These are phyloP conservation scores for Anoplolepis gracilipes DNA, from an alignment of 1,140 invertebrate genomes.

Conservation along the genomic window DNA sequence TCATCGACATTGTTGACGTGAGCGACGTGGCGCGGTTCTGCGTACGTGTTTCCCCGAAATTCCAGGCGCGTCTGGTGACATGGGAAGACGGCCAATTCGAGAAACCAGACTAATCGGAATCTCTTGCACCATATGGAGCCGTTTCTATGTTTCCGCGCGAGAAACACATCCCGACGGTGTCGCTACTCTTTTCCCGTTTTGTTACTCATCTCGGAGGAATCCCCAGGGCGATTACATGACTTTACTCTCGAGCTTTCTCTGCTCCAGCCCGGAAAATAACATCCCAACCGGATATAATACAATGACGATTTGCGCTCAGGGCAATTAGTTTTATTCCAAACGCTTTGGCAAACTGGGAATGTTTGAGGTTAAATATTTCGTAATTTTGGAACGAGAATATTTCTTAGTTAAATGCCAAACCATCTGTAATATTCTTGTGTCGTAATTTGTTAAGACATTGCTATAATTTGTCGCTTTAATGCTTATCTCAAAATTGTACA, in stretches of 20 bases:
- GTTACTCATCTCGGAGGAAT: constrained; percentile 1
- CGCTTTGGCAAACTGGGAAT: background rate
- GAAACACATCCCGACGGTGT: constrained; percentile 39
- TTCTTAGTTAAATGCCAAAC: background rate
- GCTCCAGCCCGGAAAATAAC: constrained; percentile 1
- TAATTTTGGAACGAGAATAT: background rate
- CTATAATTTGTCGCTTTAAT: background rate
- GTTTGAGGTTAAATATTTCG: constrained; percentile 7
- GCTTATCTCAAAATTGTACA: background rate
- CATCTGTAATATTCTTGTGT: background rate
- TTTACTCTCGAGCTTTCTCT: background rate
- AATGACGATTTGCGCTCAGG: background rate
- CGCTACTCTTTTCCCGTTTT: constrained; percentile 9
- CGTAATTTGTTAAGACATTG: background rate
- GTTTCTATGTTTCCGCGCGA: constrained; percentile 28
- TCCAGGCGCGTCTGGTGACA: constrained; percentile 62
- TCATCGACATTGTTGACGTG: constrained; percentile 66
- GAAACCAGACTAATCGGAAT: constrained; percentile 61
- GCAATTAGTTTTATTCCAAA: constrained; percentile 51
- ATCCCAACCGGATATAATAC: constrained; percentile 9
- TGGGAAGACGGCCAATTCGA: constrained; percentile 60
- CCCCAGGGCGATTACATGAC: background rate
- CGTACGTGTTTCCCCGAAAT: constrained; percentile 64
- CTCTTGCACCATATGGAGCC: constrained; percentile 1
- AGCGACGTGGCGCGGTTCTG: constrained; percentile 61